Evolutionary conservation across 2,113 vertebrate genomes (phyloP), one percentile per base, ranked within the genome.

Genomic region (Pygoscelis antarcticus): DNA sequence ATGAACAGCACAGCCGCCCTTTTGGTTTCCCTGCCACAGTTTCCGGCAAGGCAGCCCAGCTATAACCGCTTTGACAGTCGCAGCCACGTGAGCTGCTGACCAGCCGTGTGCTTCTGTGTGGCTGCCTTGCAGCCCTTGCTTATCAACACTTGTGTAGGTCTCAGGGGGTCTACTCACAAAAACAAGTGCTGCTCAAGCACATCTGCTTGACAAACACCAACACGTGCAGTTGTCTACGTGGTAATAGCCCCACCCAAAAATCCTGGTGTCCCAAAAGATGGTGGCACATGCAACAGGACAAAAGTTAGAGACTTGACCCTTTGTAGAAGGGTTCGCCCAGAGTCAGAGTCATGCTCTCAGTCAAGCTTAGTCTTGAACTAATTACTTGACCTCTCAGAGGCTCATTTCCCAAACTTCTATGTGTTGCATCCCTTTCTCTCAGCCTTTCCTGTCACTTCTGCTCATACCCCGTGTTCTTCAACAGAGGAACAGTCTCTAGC

Each of bases 101-200:
- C 15, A 44, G 49, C 27, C 5, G 0, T 4, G 23, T 18, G 17
- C 16, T 77, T 54, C 68, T 77, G 52, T 6, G 1, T 1, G 4
- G 38, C 51, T 72, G 34, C 47, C 40, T 62, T 34, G 40, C 5
- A 66, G 52, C 20, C 42, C 42, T 55, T 65, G 42, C 13, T 74
- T n/a, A 25, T 26, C 22, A 49, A 36, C 26, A 29, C 36, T 22
- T 42, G 22, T 34, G 19, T 25, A 61, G 14, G 16, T 90, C 47
- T 81, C 29, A n/a, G 29, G 14, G 16, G 8, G 2, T 47, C 62
- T 66, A 3, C 42, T 76, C 57, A 55, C 25, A 44, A 44, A 71
- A 90, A 1, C 16, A 90, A 32, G 19, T 17, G 46, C 18, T 76
- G 52, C 36, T 76, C 44, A 71, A n/a, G 29, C 1, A 3, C 30